Evolutionary conservation across 2,113 vertebrate species (phyloP), one percentile per base, ranked within the genome.

Genomic region (Rutilus rutilus): DNA sequence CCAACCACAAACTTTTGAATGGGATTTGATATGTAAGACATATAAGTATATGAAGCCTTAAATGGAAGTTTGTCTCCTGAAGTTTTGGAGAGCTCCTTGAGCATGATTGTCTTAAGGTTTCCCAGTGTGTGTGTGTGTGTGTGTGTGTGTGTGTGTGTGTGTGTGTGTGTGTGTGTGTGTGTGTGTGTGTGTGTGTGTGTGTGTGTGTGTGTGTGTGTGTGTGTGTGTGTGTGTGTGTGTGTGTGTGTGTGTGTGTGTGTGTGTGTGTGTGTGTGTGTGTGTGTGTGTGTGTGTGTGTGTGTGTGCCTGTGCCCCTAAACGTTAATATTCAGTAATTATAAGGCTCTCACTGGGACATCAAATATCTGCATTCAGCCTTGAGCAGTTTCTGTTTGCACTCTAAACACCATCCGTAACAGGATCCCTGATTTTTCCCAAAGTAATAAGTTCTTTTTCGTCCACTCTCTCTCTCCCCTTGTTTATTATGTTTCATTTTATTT

Each of bases 361-460:
- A 30, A 87, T 78, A 76, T 83, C 36, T 39, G 36, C n/a, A 69
- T 78, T 87, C 47, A 45, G 89, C 90, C 90, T 89, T 87, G 85
- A 91, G 91, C 71, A 87, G 77, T 87, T 67, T 60, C 57, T 90
- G 89, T 92, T 91, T 91, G 88, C 80, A 89, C 87, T 93, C 84
- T 86, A 90, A 92, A 93, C 84, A 71, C 36, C 54, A 6, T 36
- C 57, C 1, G 75, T 79, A 84, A 87, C 15, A 19, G 17, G 81
- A 87, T 79, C 83, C 65, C 15, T 82, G 90, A 52, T 82, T 93
- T 57, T 93, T 91, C 92, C 88, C 88, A 89, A 88, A 88, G 85
- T 88, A 92, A 93, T 39, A 92, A 90, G 87, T 82, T 91, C 86
- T 90, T 78, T 91, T 91, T 92, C 87, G 88, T 92, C 88, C 42